Base-by-base conservation (phyloP, 2,888 invertebrate species). In the Eupelmus urozonus region DNA sequence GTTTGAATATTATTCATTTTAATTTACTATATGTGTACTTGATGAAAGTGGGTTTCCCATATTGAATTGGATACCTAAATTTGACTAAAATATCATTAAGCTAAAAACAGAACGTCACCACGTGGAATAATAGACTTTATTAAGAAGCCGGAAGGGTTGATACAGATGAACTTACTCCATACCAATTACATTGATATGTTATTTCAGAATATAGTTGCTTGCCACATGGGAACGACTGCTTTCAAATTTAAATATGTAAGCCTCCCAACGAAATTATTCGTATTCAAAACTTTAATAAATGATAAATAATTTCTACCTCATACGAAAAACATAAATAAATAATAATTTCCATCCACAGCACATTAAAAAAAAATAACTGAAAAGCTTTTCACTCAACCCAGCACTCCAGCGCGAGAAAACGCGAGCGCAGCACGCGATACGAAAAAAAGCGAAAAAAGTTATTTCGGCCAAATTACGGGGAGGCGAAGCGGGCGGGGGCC, bases 391-490 rank as follows among this genome's bases (percentile, higher is more conserved):
- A 55, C 7, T n/a, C n/a, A n/a, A n/a, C 9, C 59, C 25, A 4
- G n/a, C n/a, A 59, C 7, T 23, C 4, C 63, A 63, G n/a, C 7
- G 9, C 1, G 20, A 1, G 18, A 40, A 40, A 59, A 59, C 29
- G 53, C 1, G 27, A 60, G 51, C n/a, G n/a, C n/a, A n/a, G n/a
- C n/a, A n/a, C 2, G 20, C 20, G 16, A 20, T 53, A 18, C 16
- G 5, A 29, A 42, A 66, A 53, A 51, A 13, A 27, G 18, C 20
- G 25, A 23, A 66, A 62, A 27, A 60, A 69, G 49, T 53, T 53
- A 49, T 69, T 70, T 70, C 42, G 53, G n/a, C 55, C 42, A 53
- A 70, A 71, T 60, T 71, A 71, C 27, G 23, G 66, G 3, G 53
- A 59, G 11, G 59, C 51, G 29, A 81, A 78, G 71, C 69, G 72